These are phyloP conservation scores for Tryphoninae sp. DNA, from an alignment of 2,888 invertebrate species.

Conservation along the genomic window DNA sequence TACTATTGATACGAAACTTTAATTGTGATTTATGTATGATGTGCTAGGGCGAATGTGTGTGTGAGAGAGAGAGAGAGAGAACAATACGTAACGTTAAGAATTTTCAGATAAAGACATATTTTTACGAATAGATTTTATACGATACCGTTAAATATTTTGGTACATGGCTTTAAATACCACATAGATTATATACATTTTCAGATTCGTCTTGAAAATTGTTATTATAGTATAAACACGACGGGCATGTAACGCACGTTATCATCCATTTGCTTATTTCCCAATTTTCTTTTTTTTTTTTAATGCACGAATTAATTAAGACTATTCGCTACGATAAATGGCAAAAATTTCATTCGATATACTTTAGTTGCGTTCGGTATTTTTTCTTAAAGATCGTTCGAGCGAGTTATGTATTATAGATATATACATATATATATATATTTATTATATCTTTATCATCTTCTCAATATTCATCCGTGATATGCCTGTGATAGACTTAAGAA, in stretches of 20 bases:
- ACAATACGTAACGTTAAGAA: slow-evolving; percentile 45
- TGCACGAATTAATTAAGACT: slow-evolving; percentile 36
- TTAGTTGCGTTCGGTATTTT: slow-evolving; percentile 43
- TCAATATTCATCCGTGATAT: slow-evolving; percentile 68
- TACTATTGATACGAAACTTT: slow-evolving; percentile 38
- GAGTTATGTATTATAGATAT: slow-evolving; percentile 18
- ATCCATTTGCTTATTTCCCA: slow-evolving; percentile 24
- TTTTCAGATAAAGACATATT: slow-evolving; percentile 46
- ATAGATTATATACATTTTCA: slow-evolving; percentile 62
- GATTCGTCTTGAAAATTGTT: slow-evolving; percentile 58
- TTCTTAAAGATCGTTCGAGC: slow-evolving; percentile 31
- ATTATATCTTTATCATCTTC: slow-evolving; percentile 54
- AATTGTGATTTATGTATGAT: slow-evolving; percentile 51
- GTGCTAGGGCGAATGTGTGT: slow-evolving; percentile 38
- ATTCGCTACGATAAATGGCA: slow-evolving; percentile 24
- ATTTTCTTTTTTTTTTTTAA: slow-evolving; percentile 17
- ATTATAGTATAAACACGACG: slow-evolving; percentile 30
- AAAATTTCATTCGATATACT: slow-evolving; percentile 18
- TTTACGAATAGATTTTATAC: slow-evolving; percentile 64
- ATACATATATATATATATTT: slow-evolving; percentile 50
- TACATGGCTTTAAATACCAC: slow-evolving; percentile 73
- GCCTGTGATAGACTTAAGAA: slow-evolving; percentile 71
- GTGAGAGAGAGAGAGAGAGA: slow-evolving; percentile 5
- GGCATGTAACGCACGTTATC: slow-evolving; percentile 45
- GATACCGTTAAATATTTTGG: slow-evolving; percentile 67